Conservation (phyloP, 2,797 vertebrate genomes). For the Poeciliopsis paucimaculata region DNA sequence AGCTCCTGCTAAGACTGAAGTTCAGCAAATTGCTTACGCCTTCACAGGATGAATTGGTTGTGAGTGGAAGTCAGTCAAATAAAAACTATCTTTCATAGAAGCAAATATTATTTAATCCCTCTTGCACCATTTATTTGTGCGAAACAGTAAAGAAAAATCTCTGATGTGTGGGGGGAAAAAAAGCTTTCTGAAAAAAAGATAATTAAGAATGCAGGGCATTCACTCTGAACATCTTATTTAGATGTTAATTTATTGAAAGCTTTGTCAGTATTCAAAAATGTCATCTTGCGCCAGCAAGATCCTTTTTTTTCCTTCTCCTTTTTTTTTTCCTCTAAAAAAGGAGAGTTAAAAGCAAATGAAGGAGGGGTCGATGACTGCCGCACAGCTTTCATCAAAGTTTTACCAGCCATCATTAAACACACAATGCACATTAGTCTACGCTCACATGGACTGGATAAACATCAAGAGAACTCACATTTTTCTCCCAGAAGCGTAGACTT, state of each 20-base stretch:
- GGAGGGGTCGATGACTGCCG: neutral
- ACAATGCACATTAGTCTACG: neutral
- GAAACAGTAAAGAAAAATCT: neutral
- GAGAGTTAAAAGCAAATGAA: conserved; percentile 2
- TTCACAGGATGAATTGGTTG: neutral
- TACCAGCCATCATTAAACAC: neutral
- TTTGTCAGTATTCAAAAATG: conserved; percentile 5
- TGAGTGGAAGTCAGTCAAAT: neutral
- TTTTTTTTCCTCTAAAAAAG: neutral
- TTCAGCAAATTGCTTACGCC: neutral
- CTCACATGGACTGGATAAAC: neutral
- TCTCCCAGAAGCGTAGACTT: neutral
- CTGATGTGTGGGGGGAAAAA: neutral
- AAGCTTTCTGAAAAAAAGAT: neutral
- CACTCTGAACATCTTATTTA: neutral
- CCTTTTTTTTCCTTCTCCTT: too few relatives aligned
- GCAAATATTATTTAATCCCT: neutral
- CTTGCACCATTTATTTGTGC: neutral
- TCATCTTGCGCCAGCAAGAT: neutral
- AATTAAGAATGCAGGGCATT: neutral
- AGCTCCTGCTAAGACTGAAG: neutral
- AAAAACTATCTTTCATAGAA: neutral
- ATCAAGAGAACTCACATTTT: neutral
- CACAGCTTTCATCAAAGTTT: neutral
- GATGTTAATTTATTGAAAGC: conserved; percentile 12